Evolutionary conservation across 2,113 vertebrate species (phyloP).

Genomic region (rat (Rattus norvegicus)): GRCr8 NC_086021.1:85876001-85876500

Average conservation of each 20-base stretch:
- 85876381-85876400: background rate
- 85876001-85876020: conserved; percentile 13
- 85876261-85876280: background rate
- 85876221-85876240: conserved; percentile 11
- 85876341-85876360: conserved; percentile 43
- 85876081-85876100: background rate
- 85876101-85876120: conserved; percentile 47
- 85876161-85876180: conserved; percentile 13
- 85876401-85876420: background rate
- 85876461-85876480: background rate
- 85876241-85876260: background rate
- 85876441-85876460: conserved; percentile 21
- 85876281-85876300: too few species aligned
- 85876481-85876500: conserved; percentile 30
- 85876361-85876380: conserved; percentile 57
- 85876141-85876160: background rate
- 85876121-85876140: background rate
- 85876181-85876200: background rate
- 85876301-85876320: background rate
- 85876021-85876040: background rate
- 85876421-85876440: background rate
- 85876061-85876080: background rate
- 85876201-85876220: background rate
- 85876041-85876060: background rate
- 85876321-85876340: background rate